A percentile compares a stretch with the other conserved stretches of the same genome.
Conservation (phyloP, 2,797 vertebrate genomes). For the Pantherophis alleghaniensis region DNA sequence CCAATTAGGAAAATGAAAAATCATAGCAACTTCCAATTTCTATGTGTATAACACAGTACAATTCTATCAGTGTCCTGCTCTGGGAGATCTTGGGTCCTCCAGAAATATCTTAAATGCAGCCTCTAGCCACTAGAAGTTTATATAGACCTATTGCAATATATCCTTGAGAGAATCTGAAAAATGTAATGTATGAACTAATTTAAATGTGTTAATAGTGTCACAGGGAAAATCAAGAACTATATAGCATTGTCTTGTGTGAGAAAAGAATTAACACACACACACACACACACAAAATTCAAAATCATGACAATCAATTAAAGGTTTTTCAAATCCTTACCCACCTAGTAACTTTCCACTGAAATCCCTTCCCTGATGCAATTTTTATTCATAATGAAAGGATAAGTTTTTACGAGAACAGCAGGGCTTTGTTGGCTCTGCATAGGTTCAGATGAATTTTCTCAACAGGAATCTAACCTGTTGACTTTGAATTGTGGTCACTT, state of each 20-base stretch:
- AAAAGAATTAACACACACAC: not conserved
- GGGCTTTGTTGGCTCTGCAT: not conserved
- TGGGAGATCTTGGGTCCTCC: not conserved
- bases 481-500: not conserved
- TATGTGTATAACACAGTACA: not conserved
- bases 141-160: not conserved
- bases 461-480: slow-evolving; percentile 20
- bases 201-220: not conserved
- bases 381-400: not conserved
- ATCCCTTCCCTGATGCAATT: not conserved
- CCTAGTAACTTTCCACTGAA: not conserved
- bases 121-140: not conserved
- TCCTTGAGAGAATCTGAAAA: not conserved
- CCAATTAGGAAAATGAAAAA: not conserved
- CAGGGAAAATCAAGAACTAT: not conserved
- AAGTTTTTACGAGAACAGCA: not conserved
- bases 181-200: not conserved
- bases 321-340: not conserved
- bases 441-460: slow-evolving; percentile 2
- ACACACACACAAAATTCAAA: too few relatives aligned
- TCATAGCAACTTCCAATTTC: not conserved
- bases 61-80: not conserved
- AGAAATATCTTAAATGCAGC: not conserved
- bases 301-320: not conserved
- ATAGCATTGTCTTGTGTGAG: not conserved